Evolutionary conservation across 2,888 invertebrate genomes (phyloP), one percentile per base, ranked within the genome.

Genomic region (Yponomeuta evonymella): DNA sequence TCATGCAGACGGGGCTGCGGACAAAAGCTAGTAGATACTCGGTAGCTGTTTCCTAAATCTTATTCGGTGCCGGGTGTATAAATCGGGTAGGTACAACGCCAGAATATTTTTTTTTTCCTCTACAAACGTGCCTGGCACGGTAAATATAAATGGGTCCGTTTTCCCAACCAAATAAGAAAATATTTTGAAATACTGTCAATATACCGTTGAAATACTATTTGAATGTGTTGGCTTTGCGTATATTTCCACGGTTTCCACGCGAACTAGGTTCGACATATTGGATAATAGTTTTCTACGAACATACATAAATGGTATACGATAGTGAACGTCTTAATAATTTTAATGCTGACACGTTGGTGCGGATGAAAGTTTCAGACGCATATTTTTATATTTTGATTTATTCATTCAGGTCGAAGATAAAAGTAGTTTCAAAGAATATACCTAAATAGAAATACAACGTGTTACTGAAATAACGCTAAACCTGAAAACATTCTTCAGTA

Each of bases 51-150:
- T 88, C 87, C 89, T 87, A 88, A 90, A 89, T 89, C 89, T 88
- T 88, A 89, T 89, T 87, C 86, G 88, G 88, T 90, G 89, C 87
- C 85, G 87, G 87, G 79, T 83, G 87, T 88, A 90, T 91, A 91
- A 91, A 91, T 91, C 87, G 87, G 81, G 77, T 73, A 89, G 84
- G 85, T 87, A 86, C 82, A 86, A 81, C 87, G 90, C 87, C 87
- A 86, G 90, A 89, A 88, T 90, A 89, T 89, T 90, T 89, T 90
- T 90, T 90, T 91, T 70, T 90, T 87, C 83, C 85, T 81, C 80
- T 76, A 80, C 82, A 70, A 82, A 90, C 90, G 91, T 92, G 91
- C 89, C 89, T 86, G 85, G 90, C 89, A 90, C 88, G 83, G 87
- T 87, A 88, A 89, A 87, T 84, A 83, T 78, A 82, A 78, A 80